Evolutionary conservation across 2,113 vertebrate species (phyloP).

Genomic region (Sapayoa aenigma): DNA sequence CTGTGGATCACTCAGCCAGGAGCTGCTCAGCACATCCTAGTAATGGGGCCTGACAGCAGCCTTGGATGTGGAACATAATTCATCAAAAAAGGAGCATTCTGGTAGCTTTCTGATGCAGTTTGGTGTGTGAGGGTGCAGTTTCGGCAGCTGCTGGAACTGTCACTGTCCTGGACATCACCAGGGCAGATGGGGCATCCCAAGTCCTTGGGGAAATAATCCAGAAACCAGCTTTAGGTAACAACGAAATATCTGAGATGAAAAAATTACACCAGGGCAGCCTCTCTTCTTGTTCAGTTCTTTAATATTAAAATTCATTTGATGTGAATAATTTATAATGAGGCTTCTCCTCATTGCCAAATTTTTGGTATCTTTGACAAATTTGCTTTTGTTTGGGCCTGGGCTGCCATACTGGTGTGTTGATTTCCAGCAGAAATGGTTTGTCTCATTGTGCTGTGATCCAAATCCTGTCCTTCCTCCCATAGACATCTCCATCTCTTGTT

Average conservation of each 20-base stretch:
- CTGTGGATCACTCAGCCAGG: too few species aligned
- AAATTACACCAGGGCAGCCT: not conserved
- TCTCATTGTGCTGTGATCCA: not conserved
- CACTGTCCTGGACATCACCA: rapidly evolving
- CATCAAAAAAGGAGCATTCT: not conserved
- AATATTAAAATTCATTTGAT: not conserved
- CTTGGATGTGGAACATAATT: rapidly evolving
- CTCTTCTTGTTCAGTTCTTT: not conserved
- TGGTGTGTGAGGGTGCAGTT: not conserved
- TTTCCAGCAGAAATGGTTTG: not conserved
- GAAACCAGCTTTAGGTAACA: not conserved
- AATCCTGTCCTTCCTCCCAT: not conserved
- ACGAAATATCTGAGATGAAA: not conserved
- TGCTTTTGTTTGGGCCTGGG: not conserved
- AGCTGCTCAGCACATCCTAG: not conserved
- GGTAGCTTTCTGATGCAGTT: not conserved
- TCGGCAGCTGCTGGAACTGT: not conserved
- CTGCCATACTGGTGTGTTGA: not conserved
- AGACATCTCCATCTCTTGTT: not conserved
- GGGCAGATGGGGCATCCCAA: too few species aligned
- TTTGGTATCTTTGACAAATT: not conserved
- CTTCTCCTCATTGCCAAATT: not conserved
- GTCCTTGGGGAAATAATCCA: not conserved
- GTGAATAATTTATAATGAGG: not conserved
- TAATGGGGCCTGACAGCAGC: not conserved